Percentiles rank a stretch among this genome's conserved stretches.
These are phyloP conservation scores for Nothoprocta perdicaria DNA, from an alignment of 2,113 vertebrate genomes.

Conservation along the genomic window DNA sequence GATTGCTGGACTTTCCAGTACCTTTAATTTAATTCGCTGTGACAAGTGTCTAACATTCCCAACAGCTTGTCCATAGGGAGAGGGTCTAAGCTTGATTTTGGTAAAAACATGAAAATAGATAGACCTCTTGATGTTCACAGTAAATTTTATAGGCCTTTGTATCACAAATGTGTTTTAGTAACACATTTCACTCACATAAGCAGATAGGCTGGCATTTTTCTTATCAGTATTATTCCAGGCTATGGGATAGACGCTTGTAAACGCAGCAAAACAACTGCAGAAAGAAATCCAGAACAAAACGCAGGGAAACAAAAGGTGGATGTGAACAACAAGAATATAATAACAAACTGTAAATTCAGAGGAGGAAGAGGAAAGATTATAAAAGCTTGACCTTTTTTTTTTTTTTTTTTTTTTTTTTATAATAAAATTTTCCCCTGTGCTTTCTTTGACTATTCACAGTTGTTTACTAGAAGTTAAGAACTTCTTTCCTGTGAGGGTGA, in stretches of 20 bases:
- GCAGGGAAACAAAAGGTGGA: background rate
- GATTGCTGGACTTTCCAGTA: background rate
- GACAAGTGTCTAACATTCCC: background rate
- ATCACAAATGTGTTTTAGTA: background rate
- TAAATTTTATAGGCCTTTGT: background rate
- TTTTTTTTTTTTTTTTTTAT: background rate
- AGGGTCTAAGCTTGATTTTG: background rate
- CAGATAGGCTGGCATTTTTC: background rate
- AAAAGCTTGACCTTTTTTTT: background rate
- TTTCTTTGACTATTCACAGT: background rate
- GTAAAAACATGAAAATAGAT: fast-evolving
- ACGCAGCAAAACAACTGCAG: background rate
- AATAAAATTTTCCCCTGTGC: background rate
- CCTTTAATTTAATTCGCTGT: background rate
- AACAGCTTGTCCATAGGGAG: background rate
- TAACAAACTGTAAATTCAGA: background rate
- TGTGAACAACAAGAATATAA: background rate
- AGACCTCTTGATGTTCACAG: fast-evolving
- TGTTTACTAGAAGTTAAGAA: background rate
- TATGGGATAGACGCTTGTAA: background rate
- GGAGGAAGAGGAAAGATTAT: background rate
- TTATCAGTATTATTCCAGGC: background rate
- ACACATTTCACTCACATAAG: background rate
- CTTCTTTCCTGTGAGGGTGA: too few relatives aligned
- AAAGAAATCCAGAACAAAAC: background rate